Evolutionary conservation across 1,140 invertebrate genomes (phyloP).

Genomic region (Tribolium castaneum): DNA sequence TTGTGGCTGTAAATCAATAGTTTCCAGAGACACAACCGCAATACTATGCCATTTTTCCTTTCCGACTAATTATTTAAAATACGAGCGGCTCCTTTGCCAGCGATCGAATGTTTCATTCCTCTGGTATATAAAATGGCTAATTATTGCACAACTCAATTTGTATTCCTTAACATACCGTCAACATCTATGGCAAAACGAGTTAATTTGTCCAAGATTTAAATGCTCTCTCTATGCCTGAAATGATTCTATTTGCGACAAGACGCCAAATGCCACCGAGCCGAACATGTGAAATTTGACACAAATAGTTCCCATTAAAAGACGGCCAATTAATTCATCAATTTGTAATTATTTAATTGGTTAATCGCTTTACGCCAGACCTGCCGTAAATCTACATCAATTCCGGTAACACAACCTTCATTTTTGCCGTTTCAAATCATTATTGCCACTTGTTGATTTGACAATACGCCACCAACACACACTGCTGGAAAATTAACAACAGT

Average conservation of each 20-base stretch:
- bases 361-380: slow-evolving; percentile 40
- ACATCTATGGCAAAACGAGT: slow-evolving; percentile 21
- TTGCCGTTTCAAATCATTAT: neutral
- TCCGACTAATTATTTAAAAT: slow-evolving; percentile 24
- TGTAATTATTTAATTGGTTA: slow-evolving; percentile 49
- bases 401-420: neutral
- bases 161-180: slow-evolving; percentile 26
- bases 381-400: slow-evolving; percentile 29
- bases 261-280: neutral
- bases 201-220: slow-evolving; percentile 29
- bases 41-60: slow-evolving; percentile 14
- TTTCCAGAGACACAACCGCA: slow-evolving; percentile 10
- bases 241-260: neutral
- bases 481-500: too few species aligned
- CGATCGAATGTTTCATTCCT: slow-evolving; percentile 21
- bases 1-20: slow-evolving; percentile 30
- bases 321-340: slow-evolving; percentile 47
- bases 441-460: neutral
- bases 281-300: slow-evolving; percentile 44
- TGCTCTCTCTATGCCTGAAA: neutral
- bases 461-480: too few species aligned
- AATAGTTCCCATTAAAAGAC: slow-evolving; percentile 47
- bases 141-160: slow-evolving; percentile 29
- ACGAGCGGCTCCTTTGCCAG: slow-evolving; percentile 28
- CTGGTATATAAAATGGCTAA: slow-evolving; percentile 15